phyloP scores from a whole-genome alignment of 2,888 invertebrate genomes.

The Saturnia japonica region DNA sequence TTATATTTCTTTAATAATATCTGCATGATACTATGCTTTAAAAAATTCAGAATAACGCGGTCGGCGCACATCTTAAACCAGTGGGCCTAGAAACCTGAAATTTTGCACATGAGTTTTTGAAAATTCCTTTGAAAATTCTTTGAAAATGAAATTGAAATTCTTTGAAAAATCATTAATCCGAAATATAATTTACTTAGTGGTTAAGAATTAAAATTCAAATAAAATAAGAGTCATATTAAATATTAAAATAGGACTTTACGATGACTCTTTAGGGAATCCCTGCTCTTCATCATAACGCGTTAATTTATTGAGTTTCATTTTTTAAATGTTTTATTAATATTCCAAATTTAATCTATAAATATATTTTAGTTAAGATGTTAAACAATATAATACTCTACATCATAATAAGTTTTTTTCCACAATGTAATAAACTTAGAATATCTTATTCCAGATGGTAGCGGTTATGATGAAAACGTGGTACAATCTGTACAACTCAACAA shows the following conservation, averaged over 20 bases:
- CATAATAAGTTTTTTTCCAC: not conserved
- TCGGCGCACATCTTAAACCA: not conserved
- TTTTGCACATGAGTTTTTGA: not conserved
- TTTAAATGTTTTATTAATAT: no score
- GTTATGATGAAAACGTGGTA: not conserved
- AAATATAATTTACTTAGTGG: no score
- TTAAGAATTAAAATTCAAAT: not conserved
- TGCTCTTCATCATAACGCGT: no score
- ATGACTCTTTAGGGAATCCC: no score
- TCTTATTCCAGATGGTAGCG: not conserved
- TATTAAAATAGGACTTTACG: no score
- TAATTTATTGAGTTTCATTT: no score
- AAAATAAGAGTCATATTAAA: not conserved
- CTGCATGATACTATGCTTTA: not conserved
- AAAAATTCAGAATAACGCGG: not conserved
- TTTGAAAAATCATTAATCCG: no score
- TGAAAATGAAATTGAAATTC: no score
- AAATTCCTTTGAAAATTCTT: not conserved
- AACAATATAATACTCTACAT: not conserved
- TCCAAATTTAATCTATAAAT: not conserved
- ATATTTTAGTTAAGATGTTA: not conserved
- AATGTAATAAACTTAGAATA: not conserved
- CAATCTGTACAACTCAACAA: conserved; percentile 7
- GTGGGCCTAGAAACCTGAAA: not conserved
- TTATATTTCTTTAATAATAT: not conserved